phyloP scores from a whole-genome alignment of 2,797 vertebrate genomes.

The Chromobotia macracanthus region DNA sequence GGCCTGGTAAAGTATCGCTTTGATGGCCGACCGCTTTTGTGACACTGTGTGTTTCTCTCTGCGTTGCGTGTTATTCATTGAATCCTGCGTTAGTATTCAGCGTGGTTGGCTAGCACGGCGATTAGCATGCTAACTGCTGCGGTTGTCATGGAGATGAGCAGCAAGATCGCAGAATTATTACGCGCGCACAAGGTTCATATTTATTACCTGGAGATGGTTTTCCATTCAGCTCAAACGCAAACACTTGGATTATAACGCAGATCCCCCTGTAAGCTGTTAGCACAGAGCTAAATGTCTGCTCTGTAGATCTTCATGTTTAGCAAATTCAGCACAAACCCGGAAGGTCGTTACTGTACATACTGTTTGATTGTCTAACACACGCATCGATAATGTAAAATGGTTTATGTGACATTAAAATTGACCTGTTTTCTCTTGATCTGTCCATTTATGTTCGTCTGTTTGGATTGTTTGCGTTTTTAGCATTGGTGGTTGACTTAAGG shows the following conservation, averaged over 20 bases:
- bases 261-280: not conserved
- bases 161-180: slow-evolving; percentile 14
- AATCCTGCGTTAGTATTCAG: not conserved
- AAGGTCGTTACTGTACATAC: slow-evolving; percentile 19
- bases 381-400: not conserved
- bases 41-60: not conserved
- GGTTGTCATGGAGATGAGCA: slow-evolving; percentile 74
- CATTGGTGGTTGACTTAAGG: not conserved
- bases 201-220: no score
- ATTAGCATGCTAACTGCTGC: slow-evolving; percentile 39
- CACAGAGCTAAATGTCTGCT: slow-evolving; percentile 13
- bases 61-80: not conserved
- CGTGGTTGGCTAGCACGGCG: slow-evolving; percentile 1
- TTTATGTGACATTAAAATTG: not conserved
- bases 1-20: slow-evolving; percentile 65
- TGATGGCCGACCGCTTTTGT: not conserved
- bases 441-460: not conserved
- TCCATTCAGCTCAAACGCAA: not conserved
- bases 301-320: not conserved
- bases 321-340: slow-evolving; percentile 14
- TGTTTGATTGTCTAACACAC: not conserved
- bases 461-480: not conserved
- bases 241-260: not conserved
- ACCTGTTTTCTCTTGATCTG: not conserved
- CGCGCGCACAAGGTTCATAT: slow-evolving; percentile 1